phyloP scores from a whole-genome alignment of 1,140 invertebrate species.

The Stratiolaelaps scimitus region DNA sequence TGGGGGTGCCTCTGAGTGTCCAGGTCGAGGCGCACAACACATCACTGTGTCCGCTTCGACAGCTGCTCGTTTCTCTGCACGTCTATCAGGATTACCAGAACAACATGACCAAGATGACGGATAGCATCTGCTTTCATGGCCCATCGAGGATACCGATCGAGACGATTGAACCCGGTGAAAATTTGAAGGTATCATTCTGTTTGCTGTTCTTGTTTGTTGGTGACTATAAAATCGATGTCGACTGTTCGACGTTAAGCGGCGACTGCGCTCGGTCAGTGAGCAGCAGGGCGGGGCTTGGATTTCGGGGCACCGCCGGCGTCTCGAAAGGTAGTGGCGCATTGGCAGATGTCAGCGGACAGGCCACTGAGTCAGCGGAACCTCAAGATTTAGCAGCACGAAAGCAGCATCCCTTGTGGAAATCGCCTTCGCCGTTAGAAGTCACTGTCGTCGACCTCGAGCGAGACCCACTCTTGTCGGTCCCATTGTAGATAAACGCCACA shows the following conservation, averaged over 20 bases:
- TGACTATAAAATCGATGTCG: slow-evolving; percentile 20
- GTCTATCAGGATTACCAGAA: slow-evolving; percentile 9
- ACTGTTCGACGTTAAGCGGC: slow-evolving; percentile 19
- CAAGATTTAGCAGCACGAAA: neutral
- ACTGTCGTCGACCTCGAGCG: slow-evolving; percentile 10
- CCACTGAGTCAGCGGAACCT: no score
- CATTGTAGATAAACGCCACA: neutral
- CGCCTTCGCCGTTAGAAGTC: neutral
- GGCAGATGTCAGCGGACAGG: no score
- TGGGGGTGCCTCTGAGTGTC: slow-evolving; percentile 3
- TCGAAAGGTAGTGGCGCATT: no score
- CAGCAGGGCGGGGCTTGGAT: neutral
- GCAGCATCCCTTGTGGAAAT: neutral
- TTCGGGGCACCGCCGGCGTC: neutral
- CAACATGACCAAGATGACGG: neutral
- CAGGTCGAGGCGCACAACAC: slow-evolving; percentile 14
- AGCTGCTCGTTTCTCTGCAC: slow-evolving; percentile 6
- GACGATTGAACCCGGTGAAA: slow-evolving; percentile 6
- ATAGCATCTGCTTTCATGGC: neutral
- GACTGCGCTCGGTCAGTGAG: neutral
- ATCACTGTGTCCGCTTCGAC: neutral
- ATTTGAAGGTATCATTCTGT: slow-evolving; percentile 4
- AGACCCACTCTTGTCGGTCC: slow-evolving; percentile 4
- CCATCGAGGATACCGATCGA: neutral
- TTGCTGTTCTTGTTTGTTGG: slow-evolving; percentile 4